phyloP scores from a whole-genome alignment of 2,888 invertebrate genomes.

The Gari tellinella region DNA sequence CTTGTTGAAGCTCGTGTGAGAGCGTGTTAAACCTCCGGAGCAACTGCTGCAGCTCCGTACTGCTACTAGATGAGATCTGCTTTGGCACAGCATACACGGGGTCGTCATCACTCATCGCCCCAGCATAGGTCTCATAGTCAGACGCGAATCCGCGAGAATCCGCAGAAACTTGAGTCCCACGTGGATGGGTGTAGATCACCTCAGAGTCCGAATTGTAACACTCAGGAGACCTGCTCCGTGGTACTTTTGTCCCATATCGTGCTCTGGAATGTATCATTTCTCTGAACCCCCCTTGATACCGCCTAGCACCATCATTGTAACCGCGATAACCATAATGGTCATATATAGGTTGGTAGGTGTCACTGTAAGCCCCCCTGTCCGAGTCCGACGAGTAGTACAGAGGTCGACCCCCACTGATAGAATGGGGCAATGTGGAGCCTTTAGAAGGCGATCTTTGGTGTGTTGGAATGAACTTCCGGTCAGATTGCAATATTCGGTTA shows the following conservation, averaged over 20 bases:
- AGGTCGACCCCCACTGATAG: conserved; percentile 16
- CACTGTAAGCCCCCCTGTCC: conserved; percentile 60
- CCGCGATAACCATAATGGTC: conserved; percentile 62
- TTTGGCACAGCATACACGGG: conserved; percentile 78
- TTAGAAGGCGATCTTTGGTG: conserved; percentile 67
- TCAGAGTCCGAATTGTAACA: conserved; percentile 96
- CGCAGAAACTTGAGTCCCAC: conserved; percentile 57
- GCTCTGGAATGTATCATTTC: conserved; percentile 79
- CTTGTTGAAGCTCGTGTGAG: conserved; percentile 85
- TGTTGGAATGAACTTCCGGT: conserved; percentile 47
- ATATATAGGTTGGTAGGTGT: conserved; percentile 58
- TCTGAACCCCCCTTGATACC: conserved; percentile 75
- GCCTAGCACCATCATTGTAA: conserved; percentile 62
- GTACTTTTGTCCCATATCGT: conserved; percentile 75
- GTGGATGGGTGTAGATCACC: conserved; percentile 84
- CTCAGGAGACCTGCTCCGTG: conserved; percentile 86
- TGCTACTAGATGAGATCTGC: conserved; percentile 76
- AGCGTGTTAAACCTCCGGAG: conserved; percentile 83
- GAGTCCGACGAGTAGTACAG: conserved; percentile 47
- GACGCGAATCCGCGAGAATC: conserved; percentile 79
- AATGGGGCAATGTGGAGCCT: conserved; percentile 50
- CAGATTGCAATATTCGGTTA: conserved; percentile 35
- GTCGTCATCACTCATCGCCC: conserved; percentile 77
- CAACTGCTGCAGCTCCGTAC: conserved; percentile 81
- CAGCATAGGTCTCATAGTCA: conserved; percentile 80